Base-by-base conservation (phyloP, 2,797 vertebrate species). In the Cossypha niveicapilla region DNA sequence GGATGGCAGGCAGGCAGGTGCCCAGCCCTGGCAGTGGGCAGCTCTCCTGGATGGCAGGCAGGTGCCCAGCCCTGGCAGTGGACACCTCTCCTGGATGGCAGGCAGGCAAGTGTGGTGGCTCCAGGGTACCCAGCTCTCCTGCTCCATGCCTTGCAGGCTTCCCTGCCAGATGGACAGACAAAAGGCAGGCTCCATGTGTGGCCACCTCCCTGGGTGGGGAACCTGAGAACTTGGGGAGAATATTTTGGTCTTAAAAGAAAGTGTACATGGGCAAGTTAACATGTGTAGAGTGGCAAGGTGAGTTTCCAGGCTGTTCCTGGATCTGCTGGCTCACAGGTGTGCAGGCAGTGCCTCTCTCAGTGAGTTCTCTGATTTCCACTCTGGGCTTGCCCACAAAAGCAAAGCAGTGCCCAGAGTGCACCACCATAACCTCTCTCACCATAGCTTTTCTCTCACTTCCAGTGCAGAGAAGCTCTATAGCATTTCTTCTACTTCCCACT, bases 261-360 rank as follows among this genome's bases (percentile, higher is more conserved):
- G 22, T 2, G 18, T 18, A 13, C 19, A 3, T 0, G 13, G 35
- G 18, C 10, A 47, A 58, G 66, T 41, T 21, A 58, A 54, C 6
- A 11, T 1, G 32, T 30, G 32, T 30, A 73, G 56, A 56, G 35
- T 3, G 3, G 47, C 60, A 88, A 25, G 25, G 19, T 25, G 32
- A 41, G 27, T 76, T 82, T 62, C 57, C 25, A 56, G 60, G 1
- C 2, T 22, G 60, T 7, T 48, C 35, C 51, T 51, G 25, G 37
- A 82, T 37, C 24, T 44, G 28, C 24, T 70, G 42, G 17, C 24
- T 70, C 54, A 67, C 16, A 28, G 70, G 42, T 0, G 0, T 30
- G 10, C 37, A 23, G 27, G 30, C 32, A 24, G 18, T 10, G 11
- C 32, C 8, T 53, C 23, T 13, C 7, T 67, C 3, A 34, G 21